Base-by-base conservation (phyloP, 2,888 invertebrate species). In the Biston betularia region DNA sequence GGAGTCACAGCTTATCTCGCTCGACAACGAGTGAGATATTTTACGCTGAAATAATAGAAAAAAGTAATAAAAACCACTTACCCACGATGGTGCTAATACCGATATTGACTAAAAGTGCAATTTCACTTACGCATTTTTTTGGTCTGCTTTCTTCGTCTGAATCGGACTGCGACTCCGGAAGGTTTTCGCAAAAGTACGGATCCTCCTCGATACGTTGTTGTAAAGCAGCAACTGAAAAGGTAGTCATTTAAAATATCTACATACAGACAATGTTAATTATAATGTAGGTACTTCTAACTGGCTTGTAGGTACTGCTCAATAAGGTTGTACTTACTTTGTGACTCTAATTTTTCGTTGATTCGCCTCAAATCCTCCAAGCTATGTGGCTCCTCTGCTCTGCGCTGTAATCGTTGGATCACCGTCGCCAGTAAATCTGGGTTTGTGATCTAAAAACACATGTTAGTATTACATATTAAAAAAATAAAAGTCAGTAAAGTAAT, bases 351-450 rank as follows among this genome's bases (percentile, higher is more conserved):
- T 11, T 73, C 58, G 46, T 85, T 84, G n/a, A 74, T 60, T 4
- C 75, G 73, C 63, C 69, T 70, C 33, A 85, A 56, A 6, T 79
- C 73, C 0, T 75, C 68, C 12, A 84, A 71, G 15, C 74, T 75
- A 9, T 76, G 65, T 0, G 49, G 12, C 1, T 34, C 8, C 33
- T 57, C 45, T 33, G 56, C 45, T 1, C 72, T 73, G 34, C 67
- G 74, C 55, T 79, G 79, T n/a, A 85, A 69, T 33, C 75, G 69
- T 24, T 63, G 71, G n/a, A 84, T 75, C 3, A 79, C 85, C 12
- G 77, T 80, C 0, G 82, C 81, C 10, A 84, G 56, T 10, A 85
- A 66, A 0, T 83, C 77, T 8, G 74, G 69, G 45, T 75, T 75
- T 10, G 77, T 59, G 6, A 80, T 72, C 81, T 81, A 65, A 15